These are phyloP conservation scores for Scaptomyza graminum DNA, from an alignment of 1,140 invertebrate genomes.

Conservation along the genomic window DNA sequence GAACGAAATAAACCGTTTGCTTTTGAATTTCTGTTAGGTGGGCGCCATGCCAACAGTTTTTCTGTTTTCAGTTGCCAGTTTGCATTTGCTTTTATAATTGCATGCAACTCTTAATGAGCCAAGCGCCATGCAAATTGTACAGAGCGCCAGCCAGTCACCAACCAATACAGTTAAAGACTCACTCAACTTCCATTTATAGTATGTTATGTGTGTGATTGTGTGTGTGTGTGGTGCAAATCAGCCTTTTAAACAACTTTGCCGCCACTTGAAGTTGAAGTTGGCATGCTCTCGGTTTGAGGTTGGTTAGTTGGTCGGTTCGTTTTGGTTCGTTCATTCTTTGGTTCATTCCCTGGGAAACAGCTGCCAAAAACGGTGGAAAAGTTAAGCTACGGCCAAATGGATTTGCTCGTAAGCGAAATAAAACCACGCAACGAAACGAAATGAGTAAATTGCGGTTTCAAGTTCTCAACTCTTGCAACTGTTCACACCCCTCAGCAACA, in stretches of 20 bases:
- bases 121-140: slow-evolving; percentile 74
- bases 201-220: not conserved
- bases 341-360: slow-evolving; percentile 36
- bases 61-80: slow-evolving; percentile 46
- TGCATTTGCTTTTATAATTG: slow-evolving; percentile 78
- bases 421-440: slow-evolving; percentile 79
- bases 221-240: slow-evolving; percentile 33
- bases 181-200: slow-evolving; percentile 27
- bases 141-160: slow-evolving; percentile 22
- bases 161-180: slow-evolving; percentile 16
- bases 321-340: slow-evolving; percentile 7
- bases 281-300: slow-evolving; percentile 42
- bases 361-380: slow-evolving; percentile 53
- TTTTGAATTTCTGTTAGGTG: slow-evolving; percentile 45
- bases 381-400: slow-evolving; percentile 68
- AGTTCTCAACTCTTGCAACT: slow-evolving; percentile 70
- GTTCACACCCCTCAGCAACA: not conserved
- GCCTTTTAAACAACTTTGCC: slow-evolving; percentile 59
- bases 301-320: slow-evolving; percentile 39
- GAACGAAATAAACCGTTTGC: slow-evolving; percentile 76
- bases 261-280: slow-evolving; percentile 66
- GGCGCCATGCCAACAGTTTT: slow-evolving; percentile 57
- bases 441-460: slow-evolving; percentile 80
- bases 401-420: slow-evolving; percentile 75
- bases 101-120: slow-evolving; percentile 75